Conservation (phyloP, 1,140 invertebrate species). For the Diploscapter pachys region DNA sequence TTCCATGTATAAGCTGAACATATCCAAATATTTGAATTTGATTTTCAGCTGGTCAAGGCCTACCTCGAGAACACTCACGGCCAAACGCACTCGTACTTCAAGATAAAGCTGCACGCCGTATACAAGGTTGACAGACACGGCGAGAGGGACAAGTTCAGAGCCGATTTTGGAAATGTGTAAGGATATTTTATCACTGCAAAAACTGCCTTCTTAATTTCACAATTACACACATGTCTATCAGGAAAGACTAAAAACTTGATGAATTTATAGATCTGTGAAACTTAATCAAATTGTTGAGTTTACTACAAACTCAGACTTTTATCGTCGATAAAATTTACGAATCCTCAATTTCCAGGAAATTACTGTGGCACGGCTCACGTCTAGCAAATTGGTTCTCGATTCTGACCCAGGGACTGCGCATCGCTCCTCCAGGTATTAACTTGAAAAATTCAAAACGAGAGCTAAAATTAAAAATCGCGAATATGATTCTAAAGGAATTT, state of each 20-base stretch:
- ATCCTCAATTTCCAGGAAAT: conserved; percentile 75
- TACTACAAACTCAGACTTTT: too few relatives aligned
- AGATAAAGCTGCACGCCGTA: conserved; percentile 76
- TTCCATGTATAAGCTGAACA: background rate
- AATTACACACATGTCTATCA: too few relatives aligned
- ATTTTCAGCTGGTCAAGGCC: conserved; percentile 67
- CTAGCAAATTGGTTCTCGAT: conserved; percentile 91
- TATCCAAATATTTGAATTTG: background rate
- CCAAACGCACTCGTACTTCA: conserved; percentile 72
- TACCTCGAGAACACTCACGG: conserved; percentile 86
- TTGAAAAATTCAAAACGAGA: too few relatives aligned
- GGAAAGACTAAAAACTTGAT: too few relatives aligned
- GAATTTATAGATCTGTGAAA: too few relatives aligned
- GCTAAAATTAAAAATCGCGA: too few relatives aligned
- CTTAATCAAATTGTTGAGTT: too few relatives aligned
- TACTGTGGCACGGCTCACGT: conserved; percentile 90
- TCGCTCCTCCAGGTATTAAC: conserved; percentile 84
- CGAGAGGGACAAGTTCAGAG: conserved; percentile 77
- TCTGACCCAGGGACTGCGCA: conserved; percentile 88
- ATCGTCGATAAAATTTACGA: too few relatives aligned
- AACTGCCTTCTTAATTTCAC: conserved; percentile 56
- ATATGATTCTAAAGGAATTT: too few relatives aligned
- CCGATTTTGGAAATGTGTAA: conserved; percentile 73
- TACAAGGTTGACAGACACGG: conserved; percentile 74
- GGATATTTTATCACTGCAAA: conserved; percentile 70